Base-by-base conservation (phyloP, 2,888 invertebrate genomes). In the Sinohyriopsis cumingii region DNA sequence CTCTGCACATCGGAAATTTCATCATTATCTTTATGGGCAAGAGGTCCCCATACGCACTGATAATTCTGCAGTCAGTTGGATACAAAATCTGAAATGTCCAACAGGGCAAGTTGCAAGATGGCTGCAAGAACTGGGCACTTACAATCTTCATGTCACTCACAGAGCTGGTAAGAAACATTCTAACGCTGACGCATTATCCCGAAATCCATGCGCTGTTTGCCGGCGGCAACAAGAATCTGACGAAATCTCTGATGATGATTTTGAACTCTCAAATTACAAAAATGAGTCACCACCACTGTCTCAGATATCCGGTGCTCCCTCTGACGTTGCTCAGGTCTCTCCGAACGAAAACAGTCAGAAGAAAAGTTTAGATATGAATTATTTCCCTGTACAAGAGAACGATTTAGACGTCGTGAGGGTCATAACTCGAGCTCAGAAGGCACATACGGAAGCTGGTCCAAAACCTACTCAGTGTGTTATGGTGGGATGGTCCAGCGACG, bases 1-100 rank as follows among this genome's bases (percentile, higher is more conserved):
- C 4, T 28, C 53, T 28, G 68, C 68, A 9, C 55, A 70, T 1
- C 63, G 60, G 54, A 55, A 63, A 24, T 73, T 71, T 54, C 72
- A 72, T 53, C 54, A 62, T 4, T 74, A 76, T 55, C 65, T 76
- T 18, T 72, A 72, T 62, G 76, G 74, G 22, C 68, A 74, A 61
- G 9, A 67, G 18, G 64, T 77, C 20, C 57, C 65, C 18, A 55
- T 73, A 4, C 33, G 72, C 19, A 75, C 72, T 6, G 75, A 75
- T 60, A 72, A 77, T 69, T 67, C 72, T 53, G 71, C 70, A 18
- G 68, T 74, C 20, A 71, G 68, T n/a, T 71, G 69, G 72, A 68
- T 76, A 67, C 63, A 54, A 54, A 69, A 24, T 56, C 45, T 75
- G 24, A 67, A 71, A 53, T 24, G 25, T 7, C 68, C 72, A 19